Evolutionary conservation across 1,140 invertebrate species (phyloP).

Genomic region (Phymastichus coffea): DNA sequence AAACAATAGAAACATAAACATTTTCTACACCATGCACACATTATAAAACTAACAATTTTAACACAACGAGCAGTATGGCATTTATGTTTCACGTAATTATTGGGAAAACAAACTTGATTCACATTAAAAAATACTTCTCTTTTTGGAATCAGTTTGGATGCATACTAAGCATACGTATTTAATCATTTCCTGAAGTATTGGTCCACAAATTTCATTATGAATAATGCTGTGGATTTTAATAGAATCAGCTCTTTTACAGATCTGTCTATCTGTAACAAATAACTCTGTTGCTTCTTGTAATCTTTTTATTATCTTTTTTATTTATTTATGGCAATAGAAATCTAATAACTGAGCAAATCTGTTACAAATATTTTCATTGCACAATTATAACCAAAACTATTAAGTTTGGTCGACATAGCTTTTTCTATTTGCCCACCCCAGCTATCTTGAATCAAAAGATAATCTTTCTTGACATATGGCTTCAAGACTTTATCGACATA

Average conservation of each 20-base stretch:
- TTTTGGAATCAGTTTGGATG: neutral
- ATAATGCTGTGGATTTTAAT: neutral
- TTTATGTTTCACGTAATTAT: neutral
- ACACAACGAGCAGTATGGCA: neutral
- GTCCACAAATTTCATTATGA: neutral
- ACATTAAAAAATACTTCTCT: neutral
- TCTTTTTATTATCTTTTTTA: neutral
- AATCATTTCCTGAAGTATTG: neutral
- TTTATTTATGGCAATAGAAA: neutral
- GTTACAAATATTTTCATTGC: neutral
- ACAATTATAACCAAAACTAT: neutral
- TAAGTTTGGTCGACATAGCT: neutral
- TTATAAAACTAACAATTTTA: neutral
- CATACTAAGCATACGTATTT: neutral
- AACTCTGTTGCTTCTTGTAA: neutral
- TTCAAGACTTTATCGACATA: neutral
- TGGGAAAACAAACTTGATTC: constrained; percentile 13
- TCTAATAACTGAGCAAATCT: neutral
- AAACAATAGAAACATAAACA: constrained; percentile 13
- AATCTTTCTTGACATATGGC: neutral
- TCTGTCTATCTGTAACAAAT: neutral
- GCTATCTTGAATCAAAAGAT: neutral
- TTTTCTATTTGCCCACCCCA: neutral
- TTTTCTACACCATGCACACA: constrained; percentile 3
- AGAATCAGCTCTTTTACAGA: neutral